These are phyloP conservation scores for Cheilosia urbana DNA, from an alignment of 2,888 invertebrate species.

Conservation along the genomic window DNA sequence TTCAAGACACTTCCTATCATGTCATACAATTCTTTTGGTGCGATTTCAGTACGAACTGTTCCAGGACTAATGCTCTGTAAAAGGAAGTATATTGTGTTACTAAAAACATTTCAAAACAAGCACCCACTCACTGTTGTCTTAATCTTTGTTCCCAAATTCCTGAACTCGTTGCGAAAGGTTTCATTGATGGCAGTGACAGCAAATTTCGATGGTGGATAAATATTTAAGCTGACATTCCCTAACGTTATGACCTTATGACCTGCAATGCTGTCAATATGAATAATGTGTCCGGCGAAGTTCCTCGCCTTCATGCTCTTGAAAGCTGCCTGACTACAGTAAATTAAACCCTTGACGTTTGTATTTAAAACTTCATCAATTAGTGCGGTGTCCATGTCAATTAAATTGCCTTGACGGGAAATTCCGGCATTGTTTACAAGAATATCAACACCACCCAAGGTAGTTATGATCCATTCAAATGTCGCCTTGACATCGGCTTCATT, in stretches of 20 bases:
- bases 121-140: slow-evolving; percentile 81
- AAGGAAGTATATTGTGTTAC: not conserved
- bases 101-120: slow-evolving; percentile 56
- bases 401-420: slow-evolving; percentile 76
- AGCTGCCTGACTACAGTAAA: slow-evolving; percentile 84
- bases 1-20: slow-evolving; percentile 19
- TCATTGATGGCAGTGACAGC: slow-evolving; percentile 82
- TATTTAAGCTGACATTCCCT: slow-evolving; percentile 75
- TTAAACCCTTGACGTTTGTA: slow-evolving; percentile 84
- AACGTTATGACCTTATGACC: slow-evolving; percentile 67
- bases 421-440: slow-evolving; percentile 78
- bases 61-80: slow-evolving; percentile 78
- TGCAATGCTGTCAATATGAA: slow-evolving; percentile 80
- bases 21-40: slow-evolving; percentile 73
- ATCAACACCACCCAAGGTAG: slow-evolving; percentile 85
- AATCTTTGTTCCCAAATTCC: slow-evolving; percentile 79
- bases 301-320: slow-evolving; percentile 84
- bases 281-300: slow-evolving; percentile 80
- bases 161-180: slow-evolving; percentile 82
- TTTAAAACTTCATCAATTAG: slow-evolving; percentile 82
- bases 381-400: slow-evolving; percentile 78
- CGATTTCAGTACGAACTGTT: slow-evolving; percentile 80
- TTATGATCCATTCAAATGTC: slow-evolving; percentile 85
- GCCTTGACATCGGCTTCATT: slow-evolving; percentile 85
- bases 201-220: slow-evolving; percentile 81